Evolutionary conservation across 2,797 vertebrate species (phyloP), one percentile per base, ranked within the genome.

Genomic region (Anisognathus igniventris): DNA sequence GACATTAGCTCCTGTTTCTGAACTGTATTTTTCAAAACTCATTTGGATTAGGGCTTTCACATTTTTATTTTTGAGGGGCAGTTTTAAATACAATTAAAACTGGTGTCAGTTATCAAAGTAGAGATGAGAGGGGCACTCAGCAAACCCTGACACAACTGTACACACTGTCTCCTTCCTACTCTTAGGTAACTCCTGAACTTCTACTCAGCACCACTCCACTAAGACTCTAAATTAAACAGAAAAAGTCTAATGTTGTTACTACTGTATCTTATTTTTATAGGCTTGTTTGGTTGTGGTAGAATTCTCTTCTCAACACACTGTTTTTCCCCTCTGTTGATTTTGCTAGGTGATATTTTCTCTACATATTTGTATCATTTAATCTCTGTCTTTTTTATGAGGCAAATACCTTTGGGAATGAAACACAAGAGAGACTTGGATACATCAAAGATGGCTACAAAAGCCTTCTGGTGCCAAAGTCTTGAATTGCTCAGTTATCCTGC

Each of bases 381-480:
- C 65, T 79, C 50, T 90, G 67, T 35, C 39, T 78, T 77, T 94
- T 96, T 93, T 90, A 84, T 76, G 54, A 78, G 50, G 40, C 31
- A 95, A 82, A 76, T 37, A 80, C 28, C 57, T 93, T 84, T 81
- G 64, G 60, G 93, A 96, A 88, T 40, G 77, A 48, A 83, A 90
- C 51, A 57, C 37, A 83, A 82, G 50, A 90, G 58, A 62, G 75
- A 81, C 45, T 80, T 92, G 51, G 72, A 86, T 45, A 67, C 31
- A 65, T 17, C 25, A 44, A 84, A 90, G 56, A 88, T n/a, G 47
- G 62, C 68, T 89, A 51, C 73, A 86, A 50, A 62, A 83, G 10
- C 20, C 30, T 75, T 61, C 56, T 91, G 71, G 77, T 94, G 47
- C 51, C 57, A 44, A 58, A 91, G 57, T 7, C 82, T 83, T 84